Evolutionary conservation across 35 echinoderm and acorn worm species (phyloP), one percentile per base, ranked within the genome.

Genomic region (Heliocidaris erythrogramma): DNA sequence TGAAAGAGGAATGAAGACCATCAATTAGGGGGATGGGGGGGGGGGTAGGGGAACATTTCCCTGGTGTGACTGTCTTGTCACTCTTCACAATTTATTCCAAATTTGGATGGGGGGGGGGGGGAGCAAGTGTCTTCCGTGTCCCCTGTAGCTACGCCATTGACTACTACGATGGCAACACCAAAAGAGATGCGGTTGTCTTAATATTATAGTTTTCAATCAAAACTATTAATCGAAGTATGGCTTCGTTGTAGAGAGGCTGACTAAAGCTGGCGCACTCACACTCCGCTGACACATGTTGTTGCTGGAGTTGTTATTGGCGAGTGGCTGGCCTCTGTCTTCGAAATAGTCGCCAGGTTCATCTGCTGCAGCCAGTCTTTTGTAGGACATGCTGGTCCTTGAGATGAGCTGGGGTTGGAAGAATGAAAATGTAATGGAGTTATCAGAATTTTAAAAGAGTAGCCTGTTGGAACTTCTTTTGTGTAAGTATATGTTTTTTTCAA

Each of bases 221-320:
- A 12, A 60, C 59, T 12, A 9, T 13, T 60, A 60, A 18, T 13
- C 24, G 61, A 42, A 42, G 35, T n/a, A 78, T 2, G 65, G 18
- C 27, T 18, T 18, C 21, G 65, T 78, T 78, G 65, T 78, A 27
- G 65, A 78, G 21, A 78, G 65, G 10, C 31, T 48, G 87, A 89
- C 87, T 9, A 89, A 6, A 89, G 87, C 87, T 32, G 87, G 87
- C 87, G 87, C 87, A 48, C 87, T 89, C 47, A 48, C 0, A 89
- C 87, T 89, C 42, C 87, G 31, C 13, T 16, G 87, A 32, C 14
- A 14, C 87, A 89, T 47, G 16, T 7, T 6, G 31, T 48, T 89
- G 87, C 31, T 48, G 30, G 31, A 24, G 87, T 89, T 89, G 30
- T 89, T 89, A 48, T 32, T 89, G 7, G 7, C 18, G 18, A 32